phyloP scores from a whole-genome alignment of 2,113 vertebrate species.

The Pelmatolapia mariae region DNA sequence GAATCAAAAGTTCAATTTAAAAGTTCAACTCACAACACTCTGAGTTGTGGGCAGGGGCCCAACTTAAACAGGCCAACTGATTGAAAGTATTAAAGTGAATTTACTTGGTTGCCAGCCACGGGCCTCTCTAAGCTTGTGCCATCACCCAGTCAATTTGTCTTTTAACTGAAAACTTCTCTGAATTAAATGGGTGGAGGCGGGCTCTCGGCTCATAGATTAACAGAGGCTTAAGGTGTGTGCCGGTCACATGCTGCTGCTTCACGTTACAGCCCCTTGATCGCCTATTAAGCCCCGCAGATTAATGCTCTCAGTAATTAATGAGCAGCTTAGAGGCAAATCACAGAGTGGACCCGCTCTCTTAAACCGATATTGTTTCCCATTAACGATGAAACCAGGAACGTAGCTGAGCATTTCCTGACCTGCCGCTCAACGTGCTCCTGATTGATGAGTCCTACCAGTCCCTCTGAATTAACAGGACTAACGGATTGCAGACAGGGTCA shows the following conservation, averaged over 20 bases:
- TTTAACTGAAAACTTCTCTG: conserved; percentile 28
- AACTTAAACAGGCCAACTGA: neutral
- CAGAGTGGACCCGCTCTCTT: conserved; percentile 20
- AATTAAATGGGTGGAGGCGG: neutral
- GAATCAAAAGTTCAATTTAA: neutral
- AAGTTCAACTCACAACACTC: neutral
- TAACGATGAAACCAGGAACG: neutral
- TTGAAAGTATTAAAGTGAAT: neutral
- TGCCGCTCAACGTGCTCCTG: conserved; percentile 12
- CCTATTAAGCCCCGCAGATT: conserved; percentile 47
- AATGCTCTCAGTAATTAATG: conserved; percentile 54
- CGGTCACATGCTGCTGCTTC: conserved; percentile 35
- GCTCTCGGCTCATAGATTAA: conserved; percentile 6
- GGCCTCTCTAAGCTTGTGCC: neutral
- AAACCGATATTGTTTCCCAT: conserved; percentile 37
- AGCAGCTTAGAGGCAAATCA: conserved; percentile 44
- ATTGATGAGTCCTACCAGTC: neutral
- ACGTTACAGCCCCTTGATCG: conserved; percentile 1
- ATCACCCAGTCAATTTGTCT: conserved; percentile 26
- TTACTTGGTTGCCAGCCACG: neutral
- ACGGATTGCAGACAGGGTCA: neutral
- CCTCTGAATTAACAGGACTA: neutral
- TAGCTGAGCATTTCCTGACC: conserved; percentile 28
- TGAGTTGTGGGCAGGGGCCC: neutral
- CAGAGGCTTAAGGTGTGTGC: conserved; percentile 31